Base-by-base conservation (phyloP, 2,797 vertebrate species). In the Falco peregrinus region DNA sequence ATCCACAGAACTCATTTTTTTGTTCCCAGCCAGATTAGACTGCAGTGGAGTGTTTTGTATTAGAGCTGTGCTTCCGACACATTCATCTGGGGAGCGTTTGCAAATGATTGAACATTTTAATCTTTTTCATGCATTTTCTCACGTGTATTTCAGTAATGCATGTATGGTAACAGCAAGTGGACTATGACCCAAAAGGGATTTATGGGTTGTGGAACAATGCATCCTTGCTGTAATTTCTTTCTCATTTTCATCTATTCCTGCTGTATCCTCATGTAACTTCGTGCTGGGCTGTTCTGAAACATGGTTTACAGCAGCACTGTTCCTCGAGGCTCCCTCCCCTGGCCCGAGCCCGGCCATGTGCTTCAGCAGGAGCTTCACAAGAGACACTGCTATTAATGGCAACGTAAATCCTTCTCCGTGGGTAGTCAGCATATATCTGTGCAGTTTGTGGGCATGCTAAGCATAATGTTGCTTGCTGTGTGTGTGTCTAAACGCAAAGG, bases 101-200 rank as follows among this genome's bases (percentile, higher is more conserved):
- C 61, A 48, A 47, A 89, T 93, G 93, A 96, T 90, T 61, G 94
- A 97, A 63, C 73, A 69, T 69, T 95, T 95, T 92, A 54, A 96
- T 96, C 94, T 95, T 81, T 29, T 64, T 2, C 84, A 53, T 67
- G 75, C 50, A 0, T 41, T 80, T 75, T 68, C 88, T 90, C 86
- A 3, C 3, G 1, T 50, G 93, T n/a, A 13, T 89, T 63, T 25
- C 54, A 26, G 77, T 1, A 20, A 56, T 1, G 77, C 28, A 75
- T 41, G 22, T 22, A n/a, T 0, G 0, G 60, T 2, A 83, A 51
- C 94, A 90, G 87, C 75, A 5, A 89, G 71, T 39, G 93, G 69
- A 61, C 95, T 83, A 22, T 54, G 90, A 88, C 82, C 93, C 89
- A 63, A 53, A 29, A 75, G 93, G 94, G 93, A 90, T 65, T 90